Percentiles rank a stretch among this genome's conserved stretches.
Evolutionary conservation across 2,888 invertebrate species (phyloP).

Genomic region (Drosophila cracens): DNA sequence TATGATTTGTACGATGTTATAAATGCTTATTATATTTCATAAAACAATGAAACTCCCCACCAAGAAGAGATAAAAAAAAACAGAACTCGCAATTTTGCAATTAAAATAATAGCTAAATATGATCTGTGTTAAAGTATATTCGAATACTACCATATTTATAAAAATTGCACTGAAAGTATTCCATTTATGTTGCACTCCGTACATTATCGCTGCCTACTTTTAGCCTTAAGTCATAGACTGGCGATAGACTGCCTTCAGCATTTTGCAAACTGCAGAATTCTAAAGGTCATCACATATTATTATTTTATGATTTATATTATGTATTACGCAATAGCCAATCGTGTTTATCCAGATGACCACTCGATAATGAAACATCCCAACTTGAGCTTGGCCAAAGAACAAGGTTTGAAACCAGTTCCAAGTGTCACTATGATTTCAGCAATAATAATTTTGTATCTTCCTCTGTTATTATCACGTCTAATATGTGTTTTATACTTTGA

Average conservation of each 20-base stretch:
- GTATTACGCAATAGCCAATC: conserved; percentile 63
- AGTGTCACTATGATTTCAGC: conserved; percentile 19
- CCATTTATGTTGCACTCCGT: not conserved
- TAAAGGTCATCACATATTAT: conserved; percentile 46
- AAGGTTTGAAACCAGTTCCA: conserved; percentile 62
- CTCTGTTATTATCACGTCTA: conserved; percentile 20
- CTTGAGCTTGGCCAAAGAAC: conserved; percentile 59
- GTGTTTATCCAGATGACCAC: conserved; percentile 55
- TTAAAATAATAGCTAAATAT: too few species aligned
- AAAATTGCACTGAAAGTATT: not conserved
- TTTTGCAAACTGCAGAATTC: conserved; percentile 11
- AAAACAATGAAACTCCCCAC: not conserved
- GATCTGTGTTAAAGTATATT: too few species aligned
- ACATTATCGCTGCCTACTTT: not conserved
- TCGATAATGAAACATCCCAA: conserved; percentile 53
- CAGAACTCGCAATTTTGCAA: too few species aligned
- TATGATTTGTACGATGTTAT: not conserved
- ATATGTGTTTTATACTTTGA: not conserved
- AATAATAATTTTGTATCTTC: conserved; percentile 21
- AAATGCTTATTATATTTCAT: not conserved
- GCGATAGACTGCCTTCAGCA: conserved; percentile 4
- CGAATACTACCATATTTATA: not conserved
- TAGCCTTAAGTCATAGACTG: not conserved
- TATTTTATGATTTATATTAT: not conserved
- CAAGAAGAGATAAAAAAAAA: not conserved